Conservation (phyloP, 2,113 vertebrate genomes). For the human (Homo sapiens) region DNA sequence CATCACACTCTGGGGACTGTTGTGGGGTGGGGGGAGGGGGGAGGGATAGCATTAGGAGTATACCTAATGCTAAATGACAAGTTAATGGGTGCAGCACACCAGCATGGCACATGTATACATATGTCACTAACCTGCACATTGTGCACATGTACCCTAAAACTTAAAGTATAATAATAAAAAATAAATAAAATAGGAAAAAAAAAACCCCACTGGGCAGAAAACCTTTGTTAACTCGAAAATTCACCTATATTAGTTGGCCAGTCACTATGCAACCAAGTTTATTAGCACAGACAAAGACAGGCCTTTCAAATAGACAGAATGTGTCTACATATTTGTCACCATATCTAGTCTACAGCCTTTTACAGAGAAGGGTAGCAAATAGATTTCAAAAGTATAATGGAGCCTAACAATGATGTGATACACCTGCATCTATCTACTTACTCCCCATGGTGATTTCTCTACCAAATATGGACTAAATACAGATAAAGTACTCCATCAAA, state of each 20-base stretch:
- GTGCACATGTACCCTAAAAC: no score
- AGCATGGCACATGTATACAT: no score
- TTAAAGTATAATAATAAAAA: no score
- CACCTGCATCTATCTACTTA: neutral
- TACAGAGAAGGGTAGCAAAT: neutral
- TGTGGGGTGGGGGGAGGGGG: no score
- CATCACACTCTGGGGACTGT: no score
- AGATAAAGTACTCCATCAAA: neutral
- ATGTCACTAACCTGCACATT: no score
- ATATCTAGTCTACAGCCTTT: neutral
- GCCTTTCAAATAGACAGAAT: neutral
- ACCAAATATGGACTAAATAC: neutral
- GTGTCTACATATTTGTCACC: neutral
- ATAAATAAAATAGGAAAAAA: neutral
- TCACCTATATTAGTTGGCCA: neutral
- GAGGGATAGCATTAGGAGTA: no score
- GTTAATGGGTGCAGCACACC: no score
- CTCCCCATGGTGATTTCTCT: neutral
- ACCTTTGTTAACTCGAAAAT: conserved; percentile 7
- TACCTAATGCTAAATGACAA: no score
- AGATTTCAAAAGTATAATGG: neutral
- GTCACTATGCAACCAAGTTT: neutral
- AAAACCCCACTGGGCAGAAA: neutral
- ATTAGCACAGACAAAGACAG: neutral
- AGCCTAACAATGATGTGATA: neutral